Percentiles rank a stretch among this genome's conserved stretches.
These are phyloP conservation scores for Drosophila acutilabella DNA, from an alignment of 2,888 invertebrate genomes.

Conservation along the genomic window DNA sequence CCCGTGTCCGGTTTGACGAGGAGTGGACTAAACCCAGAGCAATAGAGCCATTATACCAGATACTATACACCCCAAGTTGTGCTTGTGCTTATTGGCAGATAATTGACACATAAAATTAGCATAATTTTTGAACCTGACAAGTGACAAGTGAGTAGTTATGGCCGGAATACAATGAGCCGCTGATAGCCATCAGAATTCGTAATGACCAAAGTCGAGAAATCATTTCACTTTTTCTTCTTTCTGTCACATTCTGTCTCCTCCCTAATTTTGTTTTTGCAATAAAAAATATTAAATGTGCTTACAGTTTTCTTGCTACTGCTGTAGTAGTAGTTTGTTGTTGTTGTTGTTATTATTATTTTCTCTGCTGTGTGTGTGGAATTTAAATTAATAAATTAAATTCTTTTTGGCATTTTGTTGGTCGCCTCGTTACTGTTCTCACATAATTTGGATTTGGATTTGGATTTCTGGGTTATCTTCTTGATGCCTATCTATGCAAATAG, in stretches of 20 bases:
- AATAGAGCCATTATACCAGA: constrained; percentile 26
- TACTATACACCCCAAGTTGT: constrained; percentile 11
- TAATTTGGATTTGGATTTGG: constrained; percentile 18
- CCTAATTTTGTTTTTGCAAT: constrained; percentile 28
- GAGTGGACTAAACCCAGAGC: constrained; percentile 40
- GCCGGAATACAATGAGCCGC: constrained; percentile 42
- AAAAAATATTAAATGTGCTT: constrained; percentile 52
- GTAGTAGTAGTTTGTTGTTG: constrained; percentile 11
- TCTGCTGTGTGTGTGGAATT: constrained; percentile 64
- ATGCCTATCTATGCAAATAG: constrained; percentile 64
- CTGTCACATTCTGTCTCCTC: constrained; percentile 7
- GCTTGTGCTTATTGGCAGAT: constrained; percentile 82
- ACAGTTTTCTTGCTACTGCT: neutral
- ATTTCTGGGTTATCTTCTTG: constrained; percentile 31
- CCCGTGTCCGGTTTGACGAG: constrained; percentile 5
- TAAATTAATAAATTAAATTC: constrained; percentile 72
- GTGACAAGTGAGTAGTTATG: constrained; percentile 63
- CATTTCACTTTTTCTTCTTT: constrained; percentile 70
- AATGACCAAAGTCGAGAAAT: constrained; percentile 67
- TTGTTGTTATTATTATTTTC: constrained; percentile 28
- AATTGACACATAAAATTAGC: constrained; percentile 84
- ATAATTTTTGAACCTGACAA: constrained; percentile 78
- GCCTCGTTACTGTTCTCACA: constrained; percentile 29
- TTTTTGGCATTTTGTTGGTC: constrained; percentile 9
- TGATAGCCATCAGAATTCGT: constrained; percentile 73